Evolutionary conservation across 2,113 vertebrate genomes (phyloP).

Genomic region (Oophaga pumilio): DNA sequence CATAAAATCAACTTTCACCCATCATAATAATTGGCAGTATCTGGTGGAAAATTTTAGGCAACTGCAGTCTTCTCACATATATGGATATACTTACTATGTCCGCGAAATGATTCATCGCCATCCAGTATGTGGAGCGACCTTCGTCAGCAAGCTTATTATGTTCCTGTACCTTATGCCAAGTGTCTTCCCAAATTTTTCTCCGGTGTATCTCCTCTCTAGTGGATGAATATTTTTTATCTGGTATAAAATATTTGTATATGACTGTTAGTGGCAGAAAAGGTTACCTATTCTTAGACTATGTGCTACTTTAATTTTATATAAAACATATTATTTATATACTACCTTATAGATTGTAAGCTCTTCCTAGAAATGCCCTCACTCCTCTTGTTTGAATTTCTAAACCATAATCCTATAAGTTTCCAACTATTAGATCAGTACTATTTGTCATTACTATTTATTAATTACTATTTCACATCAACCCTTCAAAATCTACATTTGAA

Average conservation of each 20-base stretch:
- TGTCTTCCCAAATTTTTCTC: constrained; percentile 45
- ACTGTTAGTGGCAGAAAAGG: neutral
- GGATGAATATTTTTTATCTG: constrained; percentile 29
- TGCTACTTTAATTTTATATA: neutral
- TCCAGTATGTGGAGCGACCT: constrained; percentile 29
- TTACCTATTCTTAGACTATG: neutral
- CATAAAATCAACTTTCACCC: too few species aligned
- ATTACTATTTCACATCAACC: too few species aligned
- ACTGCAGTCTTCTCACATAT: neutral
- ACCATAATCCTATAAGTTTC: too few species aligned
- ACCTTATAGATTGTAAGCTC: too few species aligned
- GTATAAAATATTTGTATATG: neutral
- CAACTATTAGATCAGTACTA: too few species aligned
- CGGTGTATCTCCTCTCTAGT: neutral
- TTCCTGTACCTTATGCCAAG: constrained; percentile 46
- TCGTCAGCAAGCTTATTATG: constrained; percentile 43
- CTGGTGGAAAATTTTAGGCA: neutral
- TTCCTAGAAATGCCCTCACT: too few species aligned
- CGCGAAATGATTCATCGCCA: constrained; percentile 49
- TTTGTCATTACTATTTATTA: too few species aligned
- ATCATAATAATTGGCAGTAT: neutral
- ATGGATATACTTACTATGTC: constrained; percentile 28
- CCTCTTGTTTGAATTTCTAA: too few species aligned
- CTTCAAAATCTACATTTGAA: too few species aligned
- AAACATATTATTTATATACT: too few species aligned